Percentiles rank a stretch among this genome's conserved stretches.
Conservation (phyloP, 2,113 vertebrate species). For the Elaphurus davidianus region DNA sequence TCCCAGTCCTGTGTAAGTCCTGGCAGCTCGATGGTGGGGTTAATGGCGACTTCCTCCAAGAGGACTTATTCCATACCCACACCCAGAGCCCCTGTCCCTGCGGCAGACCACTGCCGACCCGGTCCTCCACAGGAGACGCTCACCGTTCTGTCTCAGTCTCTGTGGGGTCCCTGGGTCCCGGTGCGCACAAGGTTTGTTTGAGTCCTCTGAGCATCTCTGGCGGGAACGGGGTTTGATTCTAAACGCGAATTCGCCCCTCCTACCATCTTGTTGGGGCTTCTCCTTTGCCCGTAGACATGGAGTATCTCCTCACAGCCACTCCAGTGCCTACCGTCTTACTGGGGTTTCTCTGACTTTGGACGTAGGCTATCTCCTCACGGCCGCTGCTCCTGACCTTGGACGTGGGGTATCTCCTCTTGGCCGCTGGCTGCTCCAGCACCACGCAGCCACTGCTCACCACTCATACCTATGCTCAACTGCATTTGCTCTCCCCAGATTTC, state of each 20-base stretch:
- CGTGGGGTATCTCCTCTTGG: fast-evolving
- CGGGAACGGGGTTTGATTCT: background rate
- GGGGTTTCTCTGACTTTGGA: background rate
- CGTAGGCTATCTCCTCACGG: fast-evolving
- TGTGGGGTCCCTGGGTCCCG: background rate
- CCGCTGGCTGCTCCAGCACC: fast-evolving
- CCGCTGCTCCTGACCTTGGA: too few relatives aligned
- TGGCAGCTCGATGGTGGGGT: background rate
- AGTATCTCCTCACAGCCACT: background rate
- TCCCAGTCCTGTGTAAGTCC: background rate
- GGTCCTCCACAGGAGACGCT: background rate
- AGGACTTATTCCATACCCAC: background rate
- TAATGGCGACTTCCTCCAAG: background rate
- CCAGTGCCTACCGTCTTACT: background rate
- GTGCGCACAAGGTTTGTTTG: background rate
- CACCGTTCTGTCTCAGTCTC: background rate
- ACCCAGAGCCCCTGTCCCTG: background rate
- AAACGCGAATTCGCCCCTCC: background rate
- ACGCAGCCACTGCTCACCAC: fast-evolving
- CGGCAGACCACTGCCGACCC: fast-evolving
- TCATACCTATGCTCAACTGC: background rate
- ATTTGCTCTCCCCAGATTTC: background rate
- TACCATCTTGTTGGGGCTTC: fast-evolving
- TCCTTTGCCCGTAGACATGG: background rate
- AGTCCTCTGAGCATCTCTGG: background rate